Base-by-base conservation (phyloP, 2,113 vertebrate species). In the Gavialis gangeticus region DNA sequence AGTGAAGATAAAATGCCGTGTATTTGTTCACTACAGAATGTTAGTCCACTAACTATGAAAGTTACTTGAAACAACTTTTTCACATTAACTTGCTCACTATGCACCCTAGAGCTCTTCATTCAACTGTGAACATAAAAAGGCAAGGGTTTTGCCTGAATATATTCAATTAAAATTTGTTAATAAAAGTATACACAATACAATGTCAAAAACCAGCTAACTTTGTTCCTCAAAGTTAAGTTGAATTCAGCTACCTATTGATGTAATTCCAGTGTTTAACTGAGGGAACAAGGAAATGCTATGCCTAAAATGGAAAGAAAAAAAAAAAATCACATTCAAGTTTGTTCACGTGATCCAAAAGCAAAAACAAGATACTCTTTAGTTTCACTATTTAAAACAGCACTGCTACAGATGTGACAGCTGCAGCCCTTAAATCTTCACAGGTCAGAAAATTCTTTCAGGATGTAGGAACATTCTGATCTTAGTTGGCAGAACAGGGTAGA, bases 191-290 rank as follows among this genome's bases (percentile, higher is more conserved):
- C 24, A 67, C 66, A 96, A 76, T 78, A 98, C 66, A 97, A 71
- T 55, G 76, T 84, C 59, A 85, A 94, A 97, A 84, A 82, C 78
- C 17, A 94, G 94, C 86, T 93, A 58, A 63, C 79, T 93, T 88
- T 60, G 93, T 97, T 85, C 71, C 90, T 97, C 86, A 91, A 30
- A 82, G 77, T 93, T 78, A 91, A 88, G 90, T 86, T 96, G 84
- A 90, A 93, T 83, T 95, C 94, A 96, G 89, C 93, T 88, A 97
- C 86, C 95, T 87, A 58, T 75, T 91, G 94, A 87, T 17, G 1
- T 85, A 95, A 95, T 82, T 98, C 98, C 98, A 98, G 98, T 98
- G 98, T 98, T 97, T 95, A 97, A 87, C 81, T 97, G 82, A 91
- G 94, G 87, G 91, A 97, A 97, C 67, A 88, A 97, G 92, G 89